Evolutionary conservation across 2,888 invertebrate species (phyloP), one percentile per base, ranked within the genome.

Genomic region (Agonum fuliginosum): DNA sequence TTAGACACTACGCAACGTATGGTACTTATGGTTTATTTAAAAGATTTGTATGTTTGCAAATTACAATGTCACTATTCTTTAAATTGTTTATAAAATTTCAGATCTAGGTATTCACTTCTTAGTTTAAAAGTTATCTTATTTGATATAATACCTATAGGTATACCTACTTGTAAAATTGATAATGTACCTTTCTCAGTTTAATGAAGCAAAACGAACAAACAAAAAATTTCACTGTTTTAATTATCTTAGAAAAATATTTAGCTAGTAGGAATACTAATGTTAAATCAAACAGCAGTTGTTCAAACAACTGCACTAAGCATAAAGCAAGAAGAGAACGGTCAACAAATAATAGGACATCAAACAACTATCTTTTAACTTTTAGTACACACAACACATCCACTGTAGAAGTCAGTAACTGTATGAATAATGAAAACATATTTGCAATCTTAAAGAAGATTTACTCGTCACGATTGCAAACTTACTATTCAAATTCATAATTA

Each of bases 351-450:
- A 10, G 19, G 27, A 37, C 6, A 65, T 6, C 5, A 14, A 12
- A 14, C n/a, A 41, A 14, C 41, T 34, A 14, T 14, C 41, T 41
- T n/a, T 41, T 14, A 24, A 34, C 34, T 12, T 8, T 30, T 19
- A 19, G 19, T 20, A n/a, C n/a, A n/a, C n/a, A n/a, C n/a, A n/a
- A n/a, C n/a, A n/a, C 1, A 5, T 20, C 48, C 1, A 6, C 48
- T 2, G 20, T 20, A 48, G 20, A 48, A 20, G 3, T 4, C 43
- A 48, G 62, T 65, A 19, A 34, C 30, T 34, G 34, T 65, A 17
- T 54, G 22, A 54, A 30, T 30, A 65, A 65, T 65, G 17, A 30
- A 65, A 34, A 14, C 37, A 37, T 30, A 65, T 65, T 65, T 65
- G 37, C 62, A 65, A 20, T 17, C 4, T 20, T 30, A 30, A 20